Percentiles rank a stretch among this genome's conserved stretches.
Conservation (phyloP, 2,113 vertebrate species). For the Petrocephalus zakoni region DNA sequence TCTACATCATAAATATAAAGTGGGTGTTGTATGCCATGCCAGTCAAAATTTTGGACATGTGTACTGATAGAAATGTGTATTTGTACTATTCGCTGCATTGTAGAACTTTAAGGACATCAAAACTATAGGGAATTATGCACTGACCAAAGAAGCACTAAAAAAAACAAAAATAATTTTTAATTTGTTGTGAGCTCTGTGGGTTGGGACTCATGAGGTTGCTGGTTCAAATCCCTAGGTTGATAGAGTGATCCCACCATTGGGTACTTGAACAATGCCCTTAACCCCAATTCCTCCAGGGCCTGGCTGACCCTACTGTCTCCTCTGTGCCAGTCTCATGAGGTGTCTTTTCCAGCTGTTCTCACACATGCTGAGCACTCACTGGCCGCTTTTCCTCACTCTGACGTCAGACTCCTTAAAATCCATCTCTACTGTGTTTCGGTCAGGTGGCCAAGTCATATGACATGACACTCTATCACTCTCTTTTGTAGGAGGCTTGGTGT, state of each 20-base stretch:
- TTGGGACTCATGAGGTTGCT: not conserved
- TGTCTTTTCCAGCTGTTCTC: not conserved
- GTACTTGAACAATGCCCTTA: too few species aligned
- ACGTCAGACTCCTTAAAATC: not conserved
- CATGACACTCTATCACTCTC: not conserved
- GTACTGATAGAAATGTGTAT: too few species aligned
- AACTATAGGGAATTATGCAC: not conserved
- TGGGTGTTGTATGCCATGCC: too few species aligned
- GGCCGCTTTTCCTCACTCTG: not conserved
- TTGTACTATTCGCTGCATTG: not conserved
- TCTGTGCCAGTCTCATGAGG: too few species aligned
- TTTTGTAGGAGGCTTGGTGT: not conserved
- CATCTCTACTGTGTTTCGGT: not conserved
- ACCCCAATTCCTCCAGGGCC: too few species aligned
- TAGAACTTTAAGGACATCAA: not conserved
- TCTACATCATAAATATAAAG: not conserved
- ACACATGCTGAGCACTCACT: not conserved
- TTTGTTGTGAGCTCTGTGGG: not conserved
- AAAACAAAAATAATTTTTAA: not conserved
- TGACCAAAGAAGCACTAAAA: not conserved
- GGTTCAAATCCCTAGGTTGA: not conserved
- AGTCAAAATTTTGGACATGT: too few species aligned
- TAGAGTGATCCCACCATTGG: not conserved
- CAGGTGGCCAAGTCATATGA: not conserved
- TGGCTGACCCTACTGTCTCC: too few species aligned